A percentile compares a stretch with the other conserved stretches of the same genome.
Evolutionary conservation across 2,888 invertebrate species (phyloP).

Genomic region (Habroteleia sp.): DNA sequence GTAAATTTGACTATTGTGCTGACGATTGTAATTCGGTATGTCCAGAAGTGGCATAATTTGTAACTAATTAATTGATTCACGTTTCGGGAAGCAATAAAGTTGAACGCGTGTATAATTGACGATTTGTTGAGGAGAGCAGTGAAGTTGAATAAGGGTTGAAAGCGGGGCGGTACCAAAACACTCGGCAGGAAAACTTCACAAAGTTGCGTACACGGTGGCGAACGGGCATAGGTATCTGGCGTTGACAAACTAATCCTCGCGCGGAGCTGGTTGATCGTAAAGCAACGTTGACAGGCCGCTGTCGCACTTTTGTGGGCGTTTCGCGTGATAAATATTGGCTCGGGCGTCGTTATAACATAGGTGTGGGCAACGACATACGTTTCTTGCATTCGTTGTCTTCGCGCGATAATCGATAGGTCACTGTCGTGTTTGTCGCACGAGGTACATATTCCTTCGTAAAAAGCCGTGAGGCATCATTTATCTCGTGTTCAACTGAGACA

Average conservation of each 20-base stretch:
- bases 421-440: constrained; percentile 49
- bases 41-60: too few species aligned
- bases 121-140: not conserved
- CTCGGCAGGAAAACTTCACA: constrained; percentile 37
- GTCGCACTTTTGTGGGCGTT: constrained; percentile 75
- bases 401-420: constrained; percentile 59
- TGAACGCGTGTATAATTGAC: not conserved
- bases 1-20: too few species aligned
- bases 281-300: constrained; percentile 73
- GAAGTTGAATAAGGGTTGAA: constrained; percentile 34
- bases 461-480: constrained; percentile 9
- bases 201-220: constrained; percentile 49
- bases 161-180: constrained; percentile 56
- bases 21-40: too few species aligned
- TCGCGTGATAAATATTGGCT: constrained; percentile 72
- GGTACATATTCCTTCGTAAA: constrained; percentile 5
- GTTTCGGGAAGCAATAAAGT: not conserved
- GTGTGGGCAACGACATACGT: constrained; percentile 47
- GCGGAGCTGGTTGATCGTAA: constrained; percentile 74
- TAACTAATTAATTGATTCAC: not conserved
- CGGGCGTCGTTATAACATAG: constrained; percentile 56
- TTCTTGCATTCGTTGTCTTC: constrained; percentile 61
- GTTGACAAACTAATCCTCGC: constrained; percentile 79
- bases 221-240: constrained; percentile 70
- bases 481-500: too few species aligned